Conservation (phyloP, 2,888 invertebrate species). For the Choreutis nemorana region DNA sequence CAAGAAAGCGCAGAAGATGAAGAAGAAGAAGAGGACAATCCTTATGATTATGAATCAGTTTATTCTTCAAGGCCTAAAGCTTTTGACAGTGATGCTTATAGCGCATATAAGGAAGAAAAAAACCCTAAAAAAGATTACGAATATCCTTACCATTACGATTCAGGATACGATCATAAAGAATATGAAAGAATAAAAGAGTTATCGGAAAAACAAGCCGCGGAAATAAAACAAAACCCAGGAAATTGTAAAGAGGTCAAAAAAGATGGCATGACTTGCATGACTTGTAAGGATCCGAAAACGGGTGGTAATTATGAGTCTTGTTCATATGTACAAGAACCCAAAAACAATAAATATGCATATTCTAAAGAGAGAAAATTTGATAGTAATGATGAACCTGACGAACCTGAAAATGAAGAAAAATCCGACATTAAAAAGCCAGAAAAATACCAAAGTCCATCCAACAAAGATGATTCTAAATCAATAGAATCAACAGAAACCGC, state of each 20-base stretch:
- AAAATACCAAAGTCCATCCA: slow-evolving; percentile 34
- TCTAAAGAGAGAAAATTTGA: slow-evolving; percentile 70
- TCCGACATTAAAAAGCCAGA: slow-evolving; percentile 34
- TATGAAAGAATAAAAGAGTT: slow-evolving; percentile 66
- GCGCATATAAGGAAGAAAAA: slow-evolving; percentile 48
- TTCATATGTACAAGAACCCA: slow-evolving; percentile 77
- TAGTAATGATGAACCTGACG: slow-evolving; percentile 65
- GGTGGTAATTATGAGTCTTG: slow-evolving; percentile 83
- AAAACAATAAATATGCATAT: slow-evolving; percentile 74
- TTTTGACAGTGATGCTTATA: slow-evolving; percentile 52
- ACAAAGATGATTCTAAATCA: slow-evolving; percentile 25
- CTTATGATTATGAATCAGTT: slow-evolving; percentile 60
- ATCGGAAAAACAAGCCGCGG: slow-evolving; percentile 69
- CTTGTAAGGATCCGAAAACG: slow-evolving; percentile 77
- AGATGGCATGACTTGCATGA: slow-evolving; percentile 73
- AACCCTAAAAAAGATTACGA: slow-evolving; percentile 48
- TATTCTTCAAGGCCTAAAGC: slow-evolving; percentile 59
- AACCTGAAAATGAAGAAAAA: slow-evolving; percentile 46
- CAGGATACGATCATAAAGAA: slow-evolving; percentile 60
- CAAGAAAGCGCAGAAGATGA: too few relatives aligned
- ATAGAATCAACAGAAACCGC: slow-evolving; percentile 22
- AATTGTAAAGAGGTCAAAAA: slow-evolving; percentile 71
- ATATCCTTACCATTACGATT: slow-evolving; percentile 54
- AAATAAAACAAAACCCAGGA: slow-evolving; percentile 68
- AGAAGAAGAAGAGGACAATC: slow-evolving; percentile 45